Percentiles rank a stretch among this genome's conserved stretches.
Evolutionary conservation across 2,113 vertebrate species (phyloP).

Genomic region (Cyprinodon brontotheroides): DNA sequence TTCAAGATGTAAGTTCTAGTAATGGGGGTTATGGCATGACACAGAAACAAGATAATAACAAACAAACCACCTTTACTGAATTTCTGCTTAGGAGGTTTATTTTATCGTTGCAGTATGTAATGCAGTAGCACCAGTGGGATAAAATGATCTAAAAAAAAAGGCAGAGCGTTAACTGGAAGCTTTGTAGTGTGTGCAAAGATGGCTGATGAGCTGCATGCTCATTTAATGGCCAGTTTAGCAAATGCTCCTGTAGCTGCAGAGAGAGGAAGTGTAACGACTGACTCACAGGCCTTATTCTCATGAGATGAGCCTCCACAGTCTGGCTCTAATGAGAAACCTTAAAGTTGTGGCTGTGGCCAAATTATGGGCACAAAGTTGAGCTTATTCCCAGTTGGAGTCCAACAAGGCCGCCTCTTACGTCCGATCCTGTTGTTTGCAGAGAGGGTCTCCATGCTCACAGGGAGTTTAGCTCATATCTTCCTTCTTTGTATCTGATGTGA

Average conservation of each 20-base stretch:
- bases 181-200: conserved; percentile 52
- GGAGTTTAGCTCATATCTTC: not conserved
- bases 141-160: conserved; percentile 7
- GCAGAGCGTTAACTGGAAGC: conserved; percentile 19
- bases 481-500: no score
- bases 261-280: conserved; percentile 64
- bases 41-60: not conserved
- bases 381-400: not conserved
- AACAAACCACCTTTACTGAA: not conserved
- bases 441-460: not conserved
- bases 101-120: conserved; percentile 2
- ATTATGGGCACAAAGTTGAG: not conserved
- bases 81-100: not conserved
- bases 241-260: conserved; percentile 71
- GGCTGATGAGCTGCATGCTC: conserved; percentile 59
- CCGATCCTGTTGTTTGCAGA: not conserved
- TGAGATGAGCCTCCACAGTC: conserved; percentile 47
- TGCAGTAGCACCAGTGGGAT: not conserved
- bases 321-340: conserved; percentile 59
- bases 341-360: not conserved
- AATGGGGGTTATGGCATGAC: not conserved
- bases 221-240: conserved; percentile 79
- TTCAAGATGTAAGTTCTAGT: not conserved
- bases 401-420: no score
- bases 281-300: conserved; percentile 60